phyloP scores from a whole-genome alignment of 2,113 vertebrate species.

The Sebastes schlegelii region DNA sequence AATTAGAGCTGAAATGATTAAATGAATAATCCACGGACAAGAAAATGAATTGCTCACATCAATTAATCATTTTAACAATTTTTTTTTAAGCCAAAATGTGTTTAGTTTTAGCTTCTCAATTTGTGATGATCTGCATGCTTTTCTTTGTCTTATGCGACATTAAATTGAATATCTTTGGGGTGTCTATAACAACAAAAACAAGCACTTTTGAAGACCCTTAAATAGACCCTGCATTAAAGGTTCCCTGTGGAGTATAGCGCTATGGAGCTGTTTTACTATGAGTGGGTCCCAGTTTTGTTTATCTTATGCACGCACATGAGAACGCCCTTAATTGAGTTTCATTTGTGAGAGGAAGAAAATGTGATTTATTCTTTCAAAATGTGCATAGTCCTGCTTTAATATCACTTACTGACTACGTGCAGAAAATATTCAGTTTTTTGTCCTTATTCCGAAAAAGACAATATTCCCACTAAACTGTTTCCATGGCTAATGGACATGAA shows the following conservation, averaged over 20 bases:
- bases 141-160: neutral
- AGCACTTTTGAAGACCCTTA: neutral
- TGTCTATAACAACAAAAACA: neutral
- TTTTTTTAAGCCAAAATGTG: neutral
- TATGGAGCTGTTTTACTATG: neutral
- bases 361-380: neutral
- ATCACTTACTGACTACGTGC: neutral
- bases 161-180: neutral
- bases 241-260: neutral
- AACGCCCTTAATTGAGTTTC: neutral
- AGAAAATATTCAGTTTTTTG: too few relatives aligned
- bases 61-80: neutral
- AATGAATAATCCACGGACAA: neutral
- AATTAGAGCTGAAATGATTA: neutral
- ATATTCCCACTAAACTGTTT: too few relatives aligned
- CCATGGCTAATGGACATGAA: too few relatives aligned
- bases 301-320: neutral
- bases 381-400: neutral
- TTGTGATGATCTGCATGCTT: neutral
- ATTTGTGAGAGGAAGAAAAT: neutral
- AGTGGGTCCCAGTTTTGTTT: neutral
- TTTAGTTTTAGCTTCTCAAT: neutral
- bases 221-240: neutral
- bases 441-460: too few relatives aligned
- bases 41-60: neutral